Base-by-base conservation (phyloP, 2,797 vertebrate genomes). In the Amblyraja radiata region DNA sequence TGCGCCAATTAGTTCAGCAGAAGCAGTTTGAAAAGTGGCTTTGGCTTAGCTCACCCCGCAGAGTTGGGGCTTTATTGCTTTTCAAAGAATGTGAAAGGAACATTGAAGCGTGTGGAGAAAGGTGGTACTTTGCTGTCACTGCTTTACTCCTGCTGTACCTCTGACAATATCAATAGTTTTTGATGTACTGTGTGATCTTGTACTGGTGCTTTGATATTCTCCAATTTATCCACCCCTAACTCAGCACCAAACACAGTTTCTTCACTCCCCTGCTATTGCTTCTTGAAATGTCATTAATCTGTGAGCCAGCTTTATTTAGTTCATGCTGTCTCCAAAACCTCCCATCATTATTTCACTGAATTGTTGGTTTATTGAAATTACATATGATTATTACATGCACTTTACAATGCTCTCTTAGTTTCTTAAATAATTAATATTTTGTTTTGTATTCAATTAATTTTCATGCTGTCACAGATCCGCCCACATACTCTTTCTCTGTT, bases 391-490 rank as follows among this genome's bases (percentile, higher is more conserved):
- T 39, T 61, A 28, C 21, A 79, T 6, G 28, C 84, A 63, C 88
- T 88, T 65, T 88, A n/a, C 7, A 68, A n/a, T 65, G n/a, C 6
- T 32, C 14, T 18, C 28, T 68, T 68, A 7, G n/a, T 39, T 79
- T 58, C 61, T 36, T 88, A 68, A 88, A 88, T 88, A 88, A 88
- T 88, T 88, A 58, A 88, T n/a, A 84, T 65, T 88, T 88, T 65
- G 25, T 68, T 68, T 61, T 36, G 46, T 58, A 65, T 21, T 88
- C 58, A 88, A 68, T 63, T 65, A 32, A n/a, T 65, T 65, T 68
- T 16, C 28, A 65, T 36, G n/a, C n/a, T 68, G 84, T 88, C 28
- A 6, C 61, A 65, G 65, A 65, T 88, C 61, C 61, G 65, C 84
- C 61, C 61, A 88, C 28, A 63, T 28, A 65, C 4, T 88, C 61